Evolutionary conservation across 2,888 invertebrate species (phyloP), one percentile per base, ranked within the genome.

Genomic region (Biston betularia): DNA sequence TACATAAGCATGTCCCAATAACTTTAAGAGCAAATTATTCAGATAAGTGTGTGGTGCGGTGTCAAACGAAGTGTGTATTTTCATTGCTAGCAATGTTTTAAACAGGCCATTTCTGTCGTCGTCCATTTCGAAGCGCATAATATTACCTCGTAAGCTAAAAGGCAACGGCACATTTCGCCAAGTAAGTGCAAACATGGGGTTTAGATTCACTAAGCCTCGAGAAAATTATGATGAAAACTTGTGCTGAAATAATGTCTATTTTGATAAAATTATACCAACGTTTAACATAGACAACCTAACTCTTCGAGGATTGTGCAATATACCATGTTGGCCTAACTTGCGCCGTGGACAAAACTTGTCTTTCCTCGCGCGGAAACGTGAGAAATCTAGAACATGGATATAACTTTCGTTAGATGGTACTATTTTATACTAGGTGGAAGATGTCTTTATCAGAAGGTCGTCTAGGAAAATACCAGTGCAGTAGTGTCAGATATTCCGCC

Each of bases 161-260:
- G 33, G 48, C 50, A 57, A 61, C 65, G 61, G 65, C 45, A 61
- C 50, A 54, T 64, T 64, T 64, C 63, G 34, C 49, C 55, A 40
- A 63, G 57, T 63, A 8, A 35, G 57, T 33, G 46, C 46, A 63
- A 63, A 63, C 40, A 52, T 11, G 44, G 52, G 46, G 14, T 14
- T 44, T 46, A 58, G 33, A 40, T 38, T 52, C 57, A 63, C 57
- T 46, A 40, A 44, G 50, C 1, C 24, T 8, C 10, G 6, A 11
- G 10, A 53, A 12, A 34, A 60, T 24, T 6, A 15, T 6, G 15
- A 9, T 0, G 15, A 15, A 7, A 9, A 15, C 14, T 14, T 46
- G 14, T 5, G 14, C 15, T 15, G 14, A 14, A 46, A 6, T 14
- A 15, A 14, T 14, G n/a, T 46, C 10, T 33, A 14, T 52, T 11